These are phyloP conservation scores for Petroica traversi DNA, from an alignment of 2,113 vertebrate species.

Conservation along the genomic window DNA sequence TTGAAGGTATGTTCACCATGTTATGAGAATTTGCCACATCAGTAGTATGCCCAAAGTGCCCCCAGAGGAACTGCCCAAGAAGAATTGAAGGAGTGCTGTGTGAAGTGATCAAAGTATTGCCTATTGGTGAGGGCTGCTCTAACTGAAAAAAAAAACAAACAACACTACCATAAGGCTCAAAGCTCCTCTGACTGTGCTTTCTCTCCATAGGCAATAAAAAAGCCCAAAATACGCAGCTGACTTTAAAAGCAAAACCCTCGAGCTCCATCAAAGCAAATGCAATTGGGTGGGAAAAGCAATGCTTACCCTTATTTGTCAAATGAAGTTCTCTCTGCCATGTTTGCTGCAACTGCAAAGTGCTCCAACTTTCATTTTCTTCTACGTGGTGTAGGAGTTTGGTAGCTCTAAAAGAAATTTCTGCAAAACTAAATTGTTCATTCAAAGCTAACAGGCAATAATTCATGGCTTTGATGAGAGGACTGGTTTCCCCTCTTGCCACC, in stretches of 20 bases:
- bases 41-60: rapidly evolving
- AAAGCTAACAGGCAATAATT: background rate
- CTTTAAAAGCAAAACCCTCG: background rate
- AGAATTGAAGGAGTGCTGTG: rapidly evolving
- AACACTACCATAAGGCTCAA: background rate
- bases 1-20: background rate
- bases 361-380: background rate
- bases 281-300: background rate
- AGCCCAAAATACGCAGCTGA: background rate
- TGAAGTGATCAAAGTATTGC: rapidly evolving
- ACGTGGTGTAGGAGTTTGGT: background rate
- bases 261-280: rapidly evolving
- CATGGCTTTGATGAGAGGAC: background rate
- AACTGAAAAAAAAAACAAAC: background rate
- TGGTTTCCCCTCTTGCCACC: background rate
- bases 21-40: background rate
- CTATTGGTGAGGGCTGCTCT: background rate
- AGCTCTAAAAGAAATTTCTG: background rate
- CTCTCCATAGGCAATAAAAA: background rate
- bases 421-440: background rate
- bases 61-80: background rate
- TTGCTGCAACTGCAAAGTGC: background rate
- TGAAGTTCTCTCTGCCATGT: background rate
- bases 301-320: background rate
- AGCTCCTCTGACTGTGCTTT: background rate